Evolutionary conservation across 2,888 invertebrate genomes (phyloP), one percentile per base, ranked within the genome.

Genomic region (Cataglyphis altisquamis): DNA sequence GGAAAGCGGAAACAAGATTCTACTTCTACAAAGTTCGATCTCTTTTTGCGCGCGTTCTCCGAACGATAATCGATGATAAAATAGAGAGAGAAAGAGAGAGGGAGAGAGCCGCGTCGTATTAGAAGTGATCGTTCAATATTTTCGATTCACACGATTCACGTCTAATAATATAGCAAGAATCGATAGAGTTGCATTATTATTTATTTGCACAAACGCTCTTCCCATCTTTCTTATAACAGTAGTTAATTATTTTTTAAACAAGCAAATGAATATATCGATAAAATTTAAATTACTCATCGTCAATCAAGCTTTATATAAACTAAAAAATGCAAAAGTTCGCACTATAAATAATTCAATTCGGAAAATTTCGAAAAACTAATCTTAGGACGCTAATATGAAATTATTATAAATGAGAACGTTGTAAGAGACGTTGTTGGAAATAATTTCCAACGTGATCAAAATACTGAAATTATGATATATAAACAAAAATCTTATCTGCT

Each of bases 101-200:
- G 3, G 25, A 9, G 29, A 39, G 3, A 10, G 3, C 32, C 41
- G 41, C 41, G n/a, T 52, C 62, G n/a, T 32, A 62, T 29, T 36
- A 18, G 18, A 32, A 29, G 29, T 18, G 32, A 32, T 62, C 62
- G 32, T 62, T 32, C 62, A 3, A 32, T 36, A 62, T 18, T 32
- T 62, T 32, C 48, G 48, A 18, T 32, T 62, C 32, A 32, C 62
- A 32, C 62, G 62, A 62, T 62, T 32, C 18, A 62, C 32, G 21
- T 29, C 60, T 29, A 12, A 52, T 52, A n/a, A 52, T 21, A 57
- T 57, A 39, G 21, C 55, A 36, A 72, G 57, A 41, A 32, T 70
- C 70, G 52, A 70, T 21, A 10, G 57, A 52, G 8, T 18, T n/a
- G n/a, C 48, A n/a, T 52, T 52, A 52, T 52, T n/a, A 52, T n/a